A percentile compares a stretch with the other conserved stretches of the same genome.
Evolutionary conservation across 2,888 invertebrate genomes (phyloP).

Genomic region (Phortica okadai): DNA sequence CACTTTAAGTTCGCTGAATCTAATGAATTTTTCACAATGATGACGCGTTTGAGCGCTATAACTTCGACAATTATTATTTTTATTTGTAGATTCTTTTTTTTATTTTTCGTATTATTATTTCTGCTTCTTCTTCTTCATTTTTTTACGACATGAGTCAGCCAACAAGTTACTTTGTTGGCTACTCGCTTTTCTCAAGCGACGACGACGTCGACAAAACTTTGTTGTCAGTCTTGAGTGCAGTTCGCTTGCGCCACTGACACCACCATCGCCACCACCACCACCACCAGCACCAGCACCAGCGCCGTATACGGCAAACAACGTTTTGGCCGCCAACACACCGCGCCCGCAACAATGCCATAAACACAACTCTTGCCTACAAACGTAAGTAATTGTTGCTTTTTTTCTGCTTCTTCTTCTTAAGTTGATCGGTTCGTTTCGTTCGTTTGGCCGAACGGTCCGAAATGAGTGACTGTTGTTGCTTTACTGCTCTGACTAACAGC

Average conservation of each 20-base stretch:
- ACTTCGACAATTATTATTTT: conserved; percentile 62
- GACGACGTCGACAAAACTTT: conserved; percentile 15
- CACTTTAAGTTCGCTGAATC: background rate
- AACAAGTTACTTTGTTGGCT: conserved; percentile 40
- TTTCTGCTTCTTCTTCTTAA: background rate
- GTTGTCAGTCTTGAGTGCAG: conserved; percentile 1
- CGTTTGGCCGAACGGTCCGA: too few species aligned
- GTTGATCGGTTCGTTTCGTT: too few species aligned
- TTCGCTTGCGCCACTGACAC: background rate
- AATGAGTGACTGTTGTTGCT: conserved; percentile 25
- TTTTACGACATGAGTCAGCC: conserved; percentile 66
- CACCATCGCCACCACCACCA: background rate
- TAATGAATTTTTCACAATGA: conserved; percentile 42
- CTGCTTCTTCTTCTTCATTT: conserved; percentile 41
- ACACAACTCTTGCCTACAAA: conserved; percentile 18
- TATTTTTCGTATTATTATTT: conserved; percentile 52
- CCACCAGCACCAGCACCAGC: background rate
- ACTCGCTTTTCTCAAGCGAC: conserved; percentile 10
- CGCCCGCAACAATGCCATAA: background rate
- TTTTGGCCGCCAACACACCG: background rate
- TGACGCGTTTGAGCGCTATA: conserved; percentile 64
- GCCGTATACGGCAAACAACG: background rate
- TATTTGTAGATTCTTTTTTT: conserved; percentile 41
- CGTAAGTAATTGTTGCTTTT: conserved; percentile 5
- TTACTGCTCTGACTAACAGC: conserved; percentile 25